Evolutionary conservation across 2,797 vertebrate genomes (phyloP).

Genomic region (Peromyscus nudipes): DNA sequence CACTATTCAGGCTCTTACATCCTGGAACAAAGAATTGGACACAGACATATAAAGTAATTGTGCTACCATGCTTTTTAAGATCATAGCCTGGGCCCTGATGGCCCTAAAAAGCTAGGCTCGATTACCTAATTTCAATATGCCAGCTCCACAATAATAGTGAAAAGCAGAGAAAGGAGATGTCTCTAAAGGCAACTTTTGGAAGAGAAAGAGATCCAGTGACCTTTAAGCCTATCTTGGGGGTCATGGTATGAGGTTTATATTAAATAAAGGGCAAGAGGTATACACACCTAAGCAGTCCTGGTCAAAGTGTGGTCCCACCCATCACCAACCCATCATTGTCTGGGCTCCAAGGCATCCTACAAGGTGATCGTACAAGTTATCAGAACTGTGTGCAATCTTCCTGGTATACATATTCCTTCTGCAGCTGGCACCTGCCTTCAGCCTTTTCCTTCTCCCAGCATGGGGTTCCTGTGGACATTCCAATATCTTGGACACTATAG

Average conservation of each 20-base stretch:
- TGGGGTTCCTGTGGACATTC: no score
- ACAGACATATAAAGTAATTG: not conserved
- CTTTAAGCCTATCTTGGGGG: not conserved
- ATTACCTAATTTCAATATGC: no score
- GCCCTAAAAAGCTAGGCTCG: not conserved
- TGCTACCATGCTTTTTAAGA: not conserved
- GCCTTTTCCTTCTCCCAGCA: not conserved
- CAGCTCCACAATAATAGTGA: not conserved
- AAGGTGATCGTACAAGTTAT: not conserved
- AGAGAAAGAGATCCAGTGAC: not conserved
- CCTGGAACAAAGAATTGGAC: not conserved
- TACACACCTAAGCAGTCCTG: not conserved
- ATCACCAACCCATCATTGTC: not conserved
- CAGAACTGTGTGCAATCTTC: not conserved
- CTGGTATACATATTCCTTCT: not conserved
- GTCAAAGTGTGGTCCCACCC: not conserved
- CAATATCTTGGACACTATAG: not conserved
- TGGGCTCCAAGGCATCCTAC: not conserved
- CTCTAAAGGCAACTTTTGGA: not conserved
- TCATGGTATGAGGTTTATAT: not conserved
- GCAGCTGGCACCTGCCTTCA: not conserved
- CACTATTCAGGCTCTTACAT: not conserved
- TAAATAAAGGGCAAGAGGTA: not conserved
- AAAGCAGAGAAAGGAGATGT: not conserved
- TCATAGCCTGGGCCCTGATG: not conserved